Percentiles rank a stretch among this genome's conserved stretches.
These are phyloP conservation scores for Siderastrea radians DNA, from an alignment of 92 coral and sea anemone genomes.

Conservation along the genomic window DNA sequence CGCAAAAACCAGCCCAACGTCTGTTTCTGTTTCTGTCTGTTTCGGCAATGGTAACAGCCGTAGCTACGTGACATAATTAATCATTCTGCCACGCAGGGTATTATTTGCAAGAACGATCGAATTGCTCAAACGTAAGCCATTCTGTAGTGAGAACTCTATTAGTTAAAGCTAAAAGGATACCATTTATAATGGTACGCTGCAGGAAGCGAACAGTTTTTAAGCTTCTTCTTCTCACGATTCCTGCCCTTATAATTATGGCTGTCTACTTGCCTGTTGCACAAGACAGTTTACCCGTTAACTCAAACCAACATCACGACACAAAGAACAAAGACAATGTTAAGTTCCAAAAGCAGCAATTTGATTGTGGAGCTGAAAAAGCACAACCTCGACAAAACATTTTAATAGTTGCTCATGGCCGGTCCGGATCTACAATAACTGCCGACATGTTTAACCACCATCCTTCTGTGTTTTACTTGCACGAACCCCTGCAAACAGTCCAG, in stretches of 20 bases:
- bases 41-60: no score
- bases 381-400: conserved; percentile 31
- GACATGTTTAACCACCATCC: conserved; percentile 61
- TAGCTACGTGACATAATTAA: no score
- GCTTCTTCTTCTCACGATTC: neutral
- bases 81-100: no score
- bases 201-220: no score
- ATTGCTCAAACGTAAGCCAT: no score
- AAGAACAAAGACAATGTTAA: neutral
- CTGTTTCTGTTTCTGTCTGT: no score
- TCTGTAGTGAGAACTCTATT: no score
- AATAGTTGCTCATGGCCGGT: conserved; percentile 56
- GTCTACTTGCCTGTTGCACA: neutral
- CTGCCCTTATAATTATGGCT: neutral
- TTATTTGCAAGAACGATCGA: no score
- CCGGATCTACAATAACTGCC: conserved; percentile 55
- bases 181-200: no score
- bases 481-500: conserved; percentile 60
- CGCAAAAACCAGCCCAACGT: no score
- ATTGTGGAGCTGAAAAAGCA: neutral
- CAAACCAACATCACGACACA: neutral
- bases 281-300: neutral
- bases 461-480: conserved; percentile 45
- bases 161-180: no score
- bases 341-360: neutral